Base-by-base conservation (phyloP, 1,140 invertebrate genomes). In the Aphelinus atriplicis region DNA sequence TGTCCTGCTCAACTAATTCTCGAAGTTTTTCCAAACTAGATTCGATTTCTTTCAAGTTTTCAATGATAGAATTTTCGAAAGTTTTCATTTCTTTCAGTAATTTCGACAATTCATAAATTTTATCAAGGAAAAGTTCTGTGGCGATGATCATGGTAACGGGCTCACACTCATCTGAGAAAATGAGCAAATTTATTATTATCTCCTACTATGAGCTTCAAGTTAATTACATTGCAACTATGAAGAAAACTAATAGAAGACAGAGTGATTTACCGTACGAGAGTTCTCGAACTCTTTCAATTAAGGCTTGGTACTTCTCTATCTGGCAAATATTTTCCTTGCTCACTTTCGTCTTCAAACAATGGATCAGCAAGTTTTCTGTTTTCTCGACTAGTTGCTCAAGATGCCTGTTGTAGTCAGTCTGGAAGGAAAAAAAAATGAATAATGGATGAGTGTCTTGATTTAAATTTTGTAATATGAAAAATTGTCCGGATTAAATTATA, bases 351-450 rank as follows among this genome's bases (percentile, higher is more conserved):
- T 78, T 83, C 46, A 86, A 73, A 50, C 57, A 83, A 57, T 71
- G 63, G 46, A 79, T 79, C 7, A 88, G 61, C 9, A 85, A 57
- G 46, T 78, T 66, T 61, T 85, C 76, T 1, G 80, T 79, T 43
- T 57, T 73, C 7, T 86, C 83, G 10, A 87, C 83, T 42, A 90
- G 84, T 73, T 92, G 89, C 71, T 94, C 93, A 63, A 95, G 82
- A 80, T 93, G 92, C 42, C 93, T 88, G 80, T 91, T 92, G 64
- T 94, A 90, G 85, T 95, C 93, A 70, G 91, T 91, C 93, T 92
- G 81, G 65, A 88, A 85, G 65, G 75, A 76, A 70, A 78, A 50
- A 58, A 58, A 48, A 26, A 26, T 26, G 9, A 53, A 53, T 4
- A 53, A 53, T 26, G 26, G 26, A 26, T 26, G 26, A 26, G 26